These are phyloP conservation scores for Phasia obesa DNA, from an alignment of 2,888 invertebrate genomes.

Conservation along the genomic window DNA sequence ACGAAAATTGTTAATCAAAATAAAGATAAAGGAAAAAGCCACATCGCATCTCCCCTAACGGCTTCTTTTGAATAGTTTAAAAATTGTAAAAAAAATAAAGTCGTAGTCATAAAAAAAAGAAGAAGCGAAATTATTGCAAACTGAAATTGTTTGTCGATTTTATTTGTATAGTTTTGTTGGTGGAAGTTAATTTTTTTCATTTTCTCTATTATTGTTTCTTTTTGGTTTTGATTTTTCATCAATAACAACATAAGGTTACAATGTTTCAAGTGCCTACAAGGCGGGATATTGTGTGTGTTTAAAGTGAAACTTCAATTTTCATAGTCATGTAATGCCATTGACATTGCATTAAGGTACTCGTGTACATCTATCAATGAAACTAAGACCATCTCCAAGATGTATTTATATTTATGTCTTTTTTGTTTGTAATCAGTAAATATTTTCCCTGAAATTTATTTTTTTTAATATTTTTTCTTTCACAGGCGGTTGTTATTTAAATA, in stretches of 20 bases:
- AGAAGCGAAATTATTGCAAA: slow-evolving; percentile 36
- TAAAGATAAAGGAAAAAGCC: slow-evolving; percentile 31
- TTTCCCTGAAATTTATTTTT: slow-evolving; percentile 28
- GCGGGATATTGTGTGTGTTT: slow-evolving; percentile 63
- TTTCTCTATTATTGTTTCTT: background rate
- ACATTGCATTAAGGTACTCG: slow-evolving; percentile 62
- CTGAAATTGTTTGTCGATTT: slow-evolving; percentile 22
- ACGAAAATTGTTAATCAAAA: slow-evolving; percentile 44
- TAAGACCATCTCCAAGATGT: background rate
- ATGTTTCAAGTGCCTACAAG: slow-evolving; percentile 68
- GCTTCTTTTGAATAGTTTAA: slow-evolving; percentile 48
- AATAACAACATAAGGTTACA: slow-evolving; percentile 58
- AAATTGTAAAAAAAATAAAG: slow-evolving; percentile 43
- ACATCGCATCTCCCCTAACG: slow-evolving; percentile 39
- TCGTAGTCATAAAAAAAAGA: slow-evolving; percentile 17
- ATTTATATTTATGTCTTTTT: slow-evolving; percentile 18
- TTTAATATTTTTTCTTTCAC: slow-evolving; percentile 12
- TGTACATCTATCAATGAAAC: slow-evolving; percentile 24
- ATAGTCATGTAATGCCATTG: slow-evolving; percentile 75
- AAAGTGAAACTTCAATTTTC: slow-evolving; percentile 79
- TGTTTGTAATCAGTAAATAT: slow-evolving; percentile 15
- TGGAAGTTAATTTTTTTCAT: slow-evolving; percentile 21
- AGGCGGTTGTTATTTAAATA: slow-evolving; percentile 7
- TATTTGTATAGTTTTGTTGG: slow-evolving; percentile 8
- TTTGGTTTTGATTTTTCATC: slow-evolving; percentile 51